Evolutionary conservation across 2,888 invertebrate genomes (phyloP).

Genomic region (Eledone cirrhosa): DNA sequence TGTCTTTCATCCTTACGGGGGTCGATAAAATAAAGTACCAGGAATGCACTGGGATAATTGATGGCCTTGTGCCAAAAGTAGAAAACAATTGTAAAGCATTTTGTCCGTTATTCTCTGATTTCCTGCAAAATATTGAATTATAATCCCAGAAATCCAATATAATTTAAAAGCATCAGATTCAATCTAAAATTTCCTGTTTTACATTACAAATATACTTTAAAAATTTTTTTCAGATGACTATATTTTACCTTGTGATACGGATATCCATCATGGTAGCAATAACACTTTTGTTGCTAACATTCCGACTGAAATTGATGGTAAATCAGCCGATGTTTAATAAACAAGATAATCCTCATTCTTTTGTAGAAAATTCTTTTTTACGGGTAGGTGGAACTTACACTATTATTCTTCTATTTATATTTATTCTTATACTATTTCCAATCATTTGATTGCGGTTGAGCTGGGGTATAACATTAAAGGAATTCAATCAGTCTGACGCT

Average conservation of each 20-base stretch:
- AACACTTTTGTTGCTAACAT: not conserved
- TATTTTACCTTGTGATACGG: not conserved
- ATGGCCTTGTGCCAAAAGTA: no score
- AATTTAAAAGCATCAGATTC: no score
- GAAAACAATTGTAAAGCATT: no score
- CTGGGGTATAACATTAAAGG: not conserved
- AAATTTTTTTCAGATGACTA: not conserved
- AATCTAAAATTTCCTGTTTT: no score
- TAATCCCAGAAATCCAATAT: no score
- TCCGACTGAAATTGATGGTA: not conserved
- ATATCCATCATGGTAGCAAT: not conserved
- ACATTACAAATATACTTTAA: no score
- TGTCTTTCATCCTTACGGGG: no score
- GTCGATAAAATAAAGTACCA: no score
- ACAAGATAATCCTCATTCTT: slow-evolving; percentile 92
- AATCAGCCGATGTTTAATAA: not conserved
- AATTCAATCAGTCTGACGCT: not conserved
- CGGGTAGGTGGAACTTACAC: slow-evolving; percentile 71
- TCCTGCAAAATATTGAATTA: no score
- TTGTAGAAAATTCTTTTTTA: slow-evolving; percentile 73
- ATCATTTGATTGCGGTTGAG: not conserved
- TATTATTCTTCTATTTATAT: not conserved
- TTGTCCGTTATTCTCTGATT: no score
- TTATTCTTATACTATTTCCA: not conserved
- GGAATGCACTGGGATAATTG: no score